Base-by-base conservation (phyloP, 2,888 invertebrate genomes). In the Miltochrista miniata region DNA sequence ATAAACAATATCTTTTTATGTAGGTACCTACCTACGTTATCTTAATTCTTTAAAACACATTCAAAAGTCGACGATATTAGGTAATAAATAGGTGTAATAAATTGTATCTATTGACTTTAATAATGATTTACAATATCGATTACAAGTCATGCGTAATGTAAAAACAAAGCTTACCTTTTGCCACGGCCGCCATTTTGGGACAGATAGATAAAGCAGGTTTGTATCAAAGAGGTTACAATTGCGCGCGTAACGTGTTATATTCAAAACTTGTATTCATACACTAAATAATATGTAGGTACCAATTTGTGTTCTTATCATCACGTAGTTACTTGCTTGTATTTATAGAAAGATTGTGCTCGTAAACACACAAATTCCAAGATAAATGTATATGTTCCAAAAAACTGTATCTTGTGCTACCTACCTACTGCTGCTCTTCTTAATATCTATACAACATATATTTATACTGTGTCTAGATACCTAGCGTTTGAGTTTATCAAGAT, bases 111-210 rank as follows among this genome's bases (percentile, higher is more conserved):
- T 13, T 7, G 12, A 30, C 3, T 30, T 31, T 1, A 0, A 14
- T 11, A 31, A 14, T 10, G n/a, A 42, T 33, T n/a, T 15, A 42
- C 9, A 42, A 33, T 15, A 11, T 15, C n/a, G 31, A 33, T 31
- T 31, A 31, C 31, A 18, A n/a, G 15, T 12, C 7, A 18, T 15
- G 11, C 15, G 12, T 43, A 42, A 34, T 12, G 33, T 34, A 33
- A 34, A 51, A 51, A 53, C 13, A 29, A 41, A 50, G 51, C 78
- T 61, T 42, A 81, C 81, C 79, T 81, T 77, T 79, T 44, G 52
- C 59, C 45, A 56, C 39, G 43, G 58, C 43, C 45, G 72, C 70
- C 77, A 78, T 74, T 7, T 56, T 63, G 37, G 11, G 54, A 11
- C 10, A 45, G 41, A 45, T 33, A 45, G 15, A 9, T 12, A 35